A percentile compares a stretch with the other conserved stretches of the same genome.
phyloP scores from a whole-genome alignment of 1,140 invertebrate genomes.

The Colletes gigas region DNA sequence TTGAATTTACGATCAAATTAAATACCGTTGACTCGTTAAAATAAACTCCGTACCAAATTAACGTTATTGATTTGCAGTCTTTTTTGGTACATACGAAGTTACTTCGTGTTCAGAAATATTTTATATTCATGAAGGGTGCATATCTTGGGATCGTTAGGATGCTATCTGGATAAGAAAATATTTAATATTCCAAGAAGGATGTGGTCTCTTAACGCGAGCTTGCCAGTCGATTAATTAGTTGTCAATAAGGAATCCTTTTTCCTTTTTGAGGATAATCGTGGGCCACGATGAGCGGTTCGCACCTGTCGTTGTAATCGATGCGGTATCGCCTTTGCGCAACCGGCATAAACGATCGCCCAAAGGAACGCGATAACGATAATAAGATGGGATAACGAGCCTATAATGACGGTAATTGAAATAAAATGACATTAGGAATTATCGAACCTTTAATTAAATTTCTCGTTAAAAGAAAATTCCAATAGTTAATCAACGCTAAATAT shows the following conservation, averaged over 20 bases:
- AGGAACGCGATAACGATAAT: conserved; percentile 17
- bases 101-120: too few relatives aligned
- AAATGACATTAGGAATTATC: neutral
- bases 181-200: too few relatives aligned
- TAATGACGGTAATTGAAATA: conserved; percentile 17
- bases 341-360: neutral
- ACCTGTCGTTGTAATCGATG: conserved; percentile 24
- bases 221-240: neutral
- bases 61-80: too few relatives aligned
- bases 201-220: neutral
- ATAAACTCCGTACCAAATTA: too few relatives aligned
- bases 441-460: neutral
- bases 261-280: neutral
- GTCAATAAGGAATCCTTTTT: neutral
- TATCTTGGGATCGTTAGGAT: too few relatives aligned
- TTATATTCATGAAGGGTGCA: too few relatives aligned
- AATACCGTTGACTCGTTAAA: too few relatives aligned
- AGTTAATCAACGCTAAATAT: too few relatives aligned
- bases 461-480: too few relatives aligned
- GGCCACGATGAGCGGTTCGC: conserved; percentile 1
- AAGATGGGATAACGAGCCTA: neutral
- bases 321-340: neutral
- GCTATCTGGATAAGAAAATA: too few relatives aligned
- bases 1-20: too few relatives aligned
- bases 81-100: too few relatives aligned